Evolutionary conservation across 2,797 vertebrate species (phyloP).

Genomic region (Acrossocheilus wenchowensis): DNA sequence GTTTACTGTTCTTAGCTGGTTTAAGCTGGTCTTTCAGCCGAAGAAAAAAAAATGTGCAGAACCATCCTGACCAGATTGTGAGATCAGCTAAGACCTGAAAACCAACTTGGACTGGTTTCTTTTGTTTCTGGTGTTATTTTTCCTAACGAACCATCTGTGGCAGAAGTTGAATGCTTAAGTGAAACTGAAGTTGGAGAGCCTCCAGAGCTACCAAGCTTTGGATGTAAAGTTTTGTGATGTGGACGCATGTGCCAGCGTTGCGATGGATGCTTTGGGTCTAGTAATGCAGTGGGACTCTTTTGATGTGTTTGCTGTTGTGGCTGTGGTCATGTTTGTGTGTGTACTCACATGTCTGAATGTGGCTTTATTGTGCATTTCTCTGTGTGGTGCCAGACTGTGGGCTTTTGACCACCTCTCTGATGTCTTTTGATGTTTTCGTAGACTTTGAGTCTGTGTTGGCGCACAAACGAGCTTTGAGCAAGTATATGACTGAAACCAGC

Average conservation of each 20-base stretch:
- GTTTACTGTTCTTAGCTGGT: neutral
- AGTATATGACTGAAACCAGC: neutral
- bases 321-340: conserved; percentile 51
- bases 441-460: conserved; percentile 57
- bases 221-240: conserved; percentile 23
- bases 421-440: conserved; percentile 62
- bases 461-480: conserved; percentile 49
- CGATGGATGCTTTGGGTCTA: conserved; percentile 43
- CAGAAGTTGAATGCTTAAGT: neutral
- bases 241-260: conserved; percentile 19
- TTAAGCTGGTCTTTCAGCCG: neutral
- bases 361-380: conserved; percentile 28
- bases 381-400: conserved; percentile 52
- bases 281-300: conserved; percentile 48
- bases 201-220: neutral
- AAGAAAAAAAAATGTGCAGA: too few species aligned
- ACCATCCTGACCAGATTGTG: neutral
- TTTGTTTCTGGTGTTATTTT: neutral
- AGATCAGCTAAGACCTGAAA: neutral
- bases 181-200: neutral
- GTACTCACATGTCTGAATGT: conserved; percentile 31
- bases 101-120: neutral
- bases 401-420: conserved; percentile 56
- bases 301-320: conserved; percentile 56
- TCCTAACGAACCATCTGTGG: neutral